A percentile compares a stretch with the other conserved stretches of the same genome.
Evolutionary conservation across 2,888 invertebrate genomes (phyloP).

Genomic region (Macrosiphum euphorbiae): DNA sequence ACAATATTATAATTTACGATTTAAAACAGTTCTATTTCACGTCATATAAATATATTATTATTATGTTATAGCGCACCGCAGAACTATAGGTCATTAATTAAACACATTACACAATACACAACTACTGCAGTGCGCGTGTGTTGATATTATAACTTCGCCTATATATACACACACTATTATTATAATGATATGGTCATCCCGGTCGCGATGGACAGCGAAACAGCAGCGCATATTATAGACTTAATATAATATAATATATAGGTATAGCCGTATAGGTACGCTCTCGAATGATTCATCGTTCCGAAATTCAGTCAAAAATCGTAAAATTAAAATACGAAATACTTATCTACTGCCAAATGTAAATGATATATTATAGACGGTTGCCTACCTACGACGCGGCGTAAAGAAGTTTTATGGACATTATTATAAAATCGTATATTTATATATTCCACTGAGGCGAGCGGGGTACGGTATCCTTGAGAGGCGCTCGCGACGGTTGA

Average conservation of each 20-base stretch:
- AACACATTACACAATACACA: not conserved
- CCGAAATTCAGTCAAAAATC: slow-evolving; percentile 47
- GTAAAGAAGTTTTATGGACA: slow-evolving; percentile 37
- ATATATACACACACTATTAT: not conserved
- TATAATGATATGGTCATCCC: not conserved
- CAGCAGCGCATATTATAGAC: not conserved
- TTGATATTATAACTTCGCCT: not conserved
- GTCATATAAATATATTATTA: not conserved
- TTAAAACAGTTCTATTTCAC: not conserved
- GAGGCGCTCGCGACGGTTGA: slow-evolving; percentile 6
- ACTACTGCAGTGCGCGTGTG: too few relatives aligned
- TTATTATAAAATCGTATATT: slow-evolving; percentile 22
- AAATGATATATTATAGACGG: slow-evolving; percentile 47
- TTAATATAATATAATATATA: not conserved
- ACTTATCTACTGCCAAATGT: slow-evolving; percentile 35
- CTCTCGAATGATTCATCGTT: slow-evolving; percentile 30
- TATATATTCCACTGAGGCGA: not conserved
- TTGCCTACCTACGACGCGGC: slow-evolving; percentile 28
- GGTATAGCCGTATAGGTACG: not conserved
- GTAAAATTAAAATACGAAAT: slow-evolving; percentile 46
- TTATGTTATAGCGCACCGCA: not conserved
- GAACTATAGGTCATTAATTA: slow-evolving; percentile 9
- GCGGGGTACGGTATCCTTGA: not conserved
- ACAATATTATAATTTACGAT: not conserved
- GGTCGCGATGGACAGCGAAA: not conserved